Base-by-base conservation (phyloP, 2,888 invertebrate species). In the Rhorus exstirpatorius region DNA sequence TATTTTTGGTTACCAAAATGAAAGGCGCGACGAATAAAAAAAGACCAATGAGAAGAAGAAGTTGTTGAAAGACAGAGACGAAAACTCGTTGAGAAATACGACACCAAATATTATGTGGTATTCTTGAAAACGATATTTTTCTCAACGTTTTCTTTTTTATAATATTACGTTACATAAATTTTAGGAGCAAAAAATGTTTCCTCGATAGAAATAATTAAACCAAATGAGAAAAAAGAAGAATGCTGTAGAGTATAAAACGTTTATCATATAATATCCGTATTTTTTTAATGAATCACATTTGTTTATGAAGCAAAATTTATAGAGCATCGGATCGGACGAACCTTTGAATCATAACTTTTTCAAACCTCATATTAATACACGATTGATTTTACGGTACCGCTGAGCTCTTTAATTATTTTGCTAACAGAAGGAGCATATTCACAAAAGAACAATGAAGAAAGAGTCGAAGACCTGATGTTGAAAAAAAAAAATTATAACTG, bases 81-180 rank as follows among this genome's bases (percentile, higher is more conserved):
- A 58, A 44, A 55, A 70, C 31, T 41, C 70, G 55, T 70, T 70
- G 55, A 55, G 70, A 55, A 55, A 68, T 38, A 24, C 8, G 68
- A 68, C 53, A 68, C 38, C 38, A 19, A 24, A 35, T 31, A 24
- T 55, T 17, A 31, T 58, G 35, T n/a, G 35, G 0, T 7, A 17
- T 6, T 24, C 3, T 10, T 12, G 3, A 46, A 58, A 58, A 71
- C 4, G 24, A 17, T 26, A 1, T 19, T 44, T 3, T 58, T 71
- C 14, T 14, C 65, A 14, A 3, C 41, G 44, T 26, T 0, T 46
- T 46, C 60, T 31, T 38, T 51, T 53, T 12, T 35, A 1, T 41
- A 21, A n/a, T 44, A 24, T 12, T n/a, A 58, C n/a, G 17, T 17
- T 19, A 60, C 10, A 17, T 2, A 19, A 35, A 19, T 2, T 31